phyloP scores from a whole-genome alignment of 2,113 vertebrate genomes.

The Leptodactylus fuscus region DNA sequence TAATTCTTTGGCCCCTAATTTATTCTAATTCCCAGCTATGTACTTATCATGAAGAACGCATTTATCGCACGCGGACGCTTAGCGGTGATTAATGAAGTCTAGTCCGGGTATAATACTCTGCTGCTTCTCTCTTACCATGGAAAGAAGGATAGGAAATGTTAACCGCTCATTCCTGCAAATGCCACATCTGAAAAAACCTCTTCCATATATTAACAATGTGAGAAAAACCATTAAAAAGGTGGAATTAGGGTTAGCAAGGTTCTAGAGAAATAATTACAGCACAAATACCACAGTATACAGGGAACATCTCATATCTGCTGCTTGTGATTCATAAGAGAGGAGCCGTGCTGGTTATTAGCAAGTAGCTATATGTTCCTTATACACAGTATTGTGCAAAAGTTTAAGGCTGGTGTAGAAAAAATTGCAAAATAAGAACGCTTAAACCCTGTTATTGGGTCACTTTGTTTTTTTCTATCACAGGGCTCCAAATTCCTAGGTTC shows the following conservation, averaged over 20 bases:
- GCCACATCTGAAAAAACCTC: background rate
- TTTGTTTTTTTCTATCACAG: too few relatives aligned
- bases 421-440: too few relatives aligned
- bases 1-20: background rate
- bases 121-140: background rate
- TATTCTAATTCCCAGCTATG: background rate
- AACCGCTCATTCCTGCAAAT: slow-evolving; percentile 7
- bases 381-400: background rate
- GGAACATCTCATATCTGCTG: background rate
- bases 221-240: slow-evolving; percentile 11
- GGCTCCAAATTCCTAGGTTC: too few relatives aligned
- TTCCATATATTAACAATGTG: background rate
- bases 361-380: background rate
- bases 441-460: too few relatives aligned
- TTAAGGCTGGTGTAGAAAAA: too few relatives aligned
- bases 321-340: background rate
- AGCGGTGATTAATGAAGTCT: slow-evolving; percentile 30
- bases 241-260: background rate
- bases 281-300: background rate
- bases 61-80: background rate
- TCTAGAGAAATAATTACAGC: background rate
- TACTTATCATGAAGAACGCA: slow-evolving; percentile 28
- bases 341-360: background rate
- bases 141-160: slow-evolving; percentile 24
- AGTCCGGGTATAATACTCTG: background rate